A percentile compares a stretch with the other conserved stretches of the same genome.
Evolutionary conservation across 2,888 invertebrate genomes (phyloP).

Genomic region (Apodemia duryi): DNA sequence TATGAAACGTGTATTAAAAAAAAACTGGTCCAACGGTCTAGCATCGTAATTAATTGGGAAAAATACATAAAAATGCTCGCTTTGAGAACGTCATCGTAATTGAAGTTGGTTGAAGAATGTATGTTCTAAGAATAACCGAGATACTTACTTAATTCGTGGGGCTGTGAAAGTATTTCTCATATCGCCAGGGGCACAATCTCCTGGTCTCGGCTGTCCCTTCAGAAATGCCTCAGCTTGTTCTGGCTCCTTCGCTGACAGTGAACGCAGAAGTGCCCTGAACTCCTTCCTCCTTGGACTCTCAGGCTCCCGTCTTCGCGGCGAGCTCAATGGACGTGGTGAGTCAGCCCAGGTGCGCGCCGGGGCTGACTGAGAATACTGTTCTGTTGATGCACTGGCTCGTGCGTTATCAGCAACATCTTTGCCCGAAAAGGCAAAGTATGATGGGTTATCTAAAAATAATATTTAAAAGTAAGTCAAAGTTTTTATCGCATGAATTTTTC

Average conservation of each 20-base stretch:
- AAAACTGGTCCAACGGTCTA: too few species aligned
- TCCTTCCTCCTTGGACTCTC: conserved; percentile 72
- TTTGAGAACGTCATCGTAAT: too few species aligned
- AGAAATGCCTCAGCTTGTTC: conserved; percentile 83
- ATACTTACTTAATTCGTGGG: conserved; percentile 64
- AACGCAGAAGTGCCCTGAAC: conserved; percentile 80
- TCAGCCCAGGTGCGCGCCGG: conserved; percentile 81
- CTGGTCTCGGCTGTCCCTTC: conserved; percentile 84
- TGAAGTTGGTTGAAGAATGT: too few species aligned
- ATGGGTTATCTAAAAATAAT: conserved; percentile 84
- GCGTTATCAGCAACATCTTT: conserved; percentile 62
- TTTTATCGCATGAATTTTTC: too few species aligned
- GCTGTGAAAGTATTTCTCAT: conserved; percentile 71
- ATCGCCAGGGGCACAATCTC: conserved; percentile 81
- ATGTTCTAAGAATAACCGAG: not conserved
- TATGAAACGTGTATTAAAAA: too few species aligned
- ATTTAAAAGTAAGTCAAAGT: too few species aligned
- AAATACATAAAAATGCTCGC: too few species aligned
- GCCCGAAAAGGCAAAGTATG: conserved; percentile 85
- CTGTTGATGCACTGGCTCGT: conserved; percentile 57
- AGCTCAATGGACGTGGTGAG: conserved; percentile 53
- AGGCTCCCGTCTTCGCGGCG: conserved; percentile 58
- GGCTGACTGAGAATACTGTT: conserved; percentile 82
- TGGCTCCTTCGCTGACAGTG: conserved; percentile 81
- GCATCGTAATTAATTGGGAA: too few species aligned